phyloP scores from a whole-genome alignment of 1,140 invertebrate genomes.

The Antheraea mylitta region DNA sequence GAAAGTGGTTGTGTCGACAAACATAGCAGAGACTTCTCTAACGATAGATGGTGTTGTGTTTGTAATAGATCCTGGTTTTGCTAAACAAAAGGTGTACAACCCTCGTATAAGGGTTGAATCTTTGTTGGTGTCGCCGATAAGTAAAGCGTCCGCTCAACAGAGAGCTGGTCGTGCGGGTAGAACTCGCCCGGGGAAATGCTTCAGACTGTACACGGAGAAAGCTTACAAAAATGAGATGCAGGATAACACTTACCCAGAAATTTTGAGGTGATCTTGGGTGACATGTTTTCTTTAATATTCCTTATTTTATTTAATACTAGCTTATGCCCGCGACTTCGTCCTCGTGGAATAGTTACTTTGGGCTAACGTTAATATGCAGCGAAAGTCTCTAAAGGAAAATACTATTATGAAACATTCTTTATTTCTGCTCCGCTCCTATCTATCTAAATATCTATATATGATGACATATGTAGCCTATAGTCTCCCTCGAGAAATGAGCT shows the following conservation, averaged over 20 bases:
- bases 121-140: slow-evolving; percentile 98
- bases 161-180: slow-evolving; percentile 97
- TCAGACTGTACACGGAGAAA: slow-evolving; percentile 98
- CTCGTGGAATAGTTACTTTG: no score
- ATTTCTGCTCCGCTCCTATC: no score
- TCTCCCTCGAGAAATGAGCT: no score
- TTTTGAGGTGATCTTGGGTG: slow-evolving; percentile 82
- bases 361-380: no score
- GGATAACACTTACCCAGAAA: slow-evolving; percentile 99
- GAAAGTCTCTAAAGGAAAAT: no score
- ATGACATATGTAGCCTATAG: no score
- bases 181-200: slow-evolving; percentile 98
- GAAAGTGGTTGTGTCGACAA: slow-evolving; percentile 98
- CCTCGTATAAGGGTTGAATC: slow-evolving; percentile 92
- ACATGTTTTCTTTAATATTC: slow-evolving; percentile 17
- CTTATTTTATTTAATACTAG: neutral
- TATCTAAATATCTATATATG: no score
- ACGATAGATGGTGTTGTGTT: slow-evolving; percentile 99
- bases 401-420: no score
- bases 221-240: slow-evolving; percentile 99
- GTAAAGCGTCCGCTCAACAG: slow-evolving; percentile 99
- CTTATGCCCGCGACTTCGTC: no score
- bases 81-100: slow-evolving; percentile 91
- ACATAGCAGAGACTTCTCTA: slow-evolving; percentile 99
- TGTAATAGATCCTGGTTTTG: slow-evolving; percentile 99